Conservation (phyloP, 2,113 vertebrate genomes). For the Pheucticus melanocephalus region DNA sequence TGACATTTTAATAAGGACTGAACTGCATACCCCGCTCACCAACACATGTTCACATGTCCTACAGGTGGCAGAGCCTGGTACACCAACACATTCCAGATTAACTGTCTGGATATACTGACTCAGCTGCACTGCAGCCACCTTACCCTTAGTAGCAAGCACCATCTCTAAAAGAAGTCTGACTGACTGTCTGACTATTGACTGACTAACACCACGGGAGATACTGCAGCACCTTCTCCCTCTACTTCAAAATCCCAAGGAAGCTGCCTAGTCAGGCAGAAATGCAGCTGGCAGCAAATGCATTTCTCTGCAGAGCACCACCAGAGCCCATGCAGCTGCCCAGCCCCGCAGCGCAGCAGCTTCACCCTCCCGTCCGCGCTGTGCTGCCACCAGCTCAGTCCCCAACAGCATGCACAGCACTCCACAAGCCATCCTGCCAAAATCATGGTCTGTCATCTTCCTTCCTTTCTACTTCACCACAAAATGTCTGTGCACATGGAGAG, state of each 20-base stretch:
- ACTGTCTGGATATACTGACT: not conserved
- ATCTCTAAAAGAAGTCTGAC: not conserved
- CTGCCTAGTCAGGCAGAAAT: accelerated
- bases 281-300: not conserved
- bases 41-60: accelerated
- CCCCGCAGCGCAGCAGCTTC: not conserved
- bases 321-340: accelerated
- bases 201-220: accelerated
- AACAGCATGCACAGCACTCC: accelerated
- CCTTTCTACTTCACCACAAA: not conserved
- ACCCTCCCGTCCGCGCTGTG: accelerated
- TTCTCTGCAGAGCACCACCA: not conserved
- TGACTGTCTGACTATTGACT: no score
- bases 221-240: not conserved
- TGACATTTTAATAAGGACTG: not conserved
- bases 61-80: not conserved
- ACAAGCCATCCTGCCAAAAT: not conserved
- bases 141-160: not conserved
- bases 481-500: accelerated
- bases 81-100: not conserved
- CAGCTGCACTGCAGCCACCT: not conserved
- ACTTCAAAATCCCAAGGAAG: not conserved
- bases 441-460: accelerated
- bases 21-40: not conserved
- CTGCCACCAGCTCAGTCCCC: accelerated